Conservation (phyloP, 2,797 vertebrate species). For the Scyliorhinus canicula region DNA sequence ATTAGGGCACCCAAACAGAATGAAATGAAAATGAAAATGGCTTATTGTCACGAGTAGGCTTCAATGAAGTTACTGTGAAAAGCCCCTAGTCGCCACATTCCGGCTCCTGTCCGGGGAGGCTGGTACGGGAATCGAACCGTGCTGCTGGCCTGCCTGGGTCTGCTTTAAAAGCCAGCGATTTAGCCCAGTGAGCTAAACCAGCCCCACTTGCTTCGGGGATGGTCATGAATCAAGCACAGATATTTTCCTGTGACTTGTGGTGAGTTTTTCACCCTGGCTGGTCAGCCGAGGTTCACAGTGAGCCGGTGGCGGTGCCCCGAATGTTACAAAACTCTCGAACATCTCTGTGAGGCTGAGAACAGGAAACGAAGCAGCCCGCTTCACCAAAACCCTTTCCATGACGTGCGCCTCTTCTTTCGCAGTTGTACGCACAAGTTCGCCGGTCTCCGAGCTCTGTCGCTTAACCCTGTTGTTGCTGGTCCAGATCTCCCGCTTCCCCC, state of each 20-base stretch:
- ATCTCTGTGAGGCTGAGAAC: background rate
- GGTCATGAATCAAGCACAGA: background rate
- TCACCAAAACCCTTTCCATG: background rate
- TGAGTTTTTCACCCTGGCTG: background rate
- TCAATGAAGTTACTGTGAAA: too few relatives aligned
- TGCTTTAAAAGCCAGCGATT: too few relatives aligned
- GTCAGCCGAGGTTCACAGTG: too few relatives aligned
- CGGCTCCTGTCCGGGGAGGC: too few relatives aligned
- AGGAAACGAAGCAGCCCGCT: background rate
- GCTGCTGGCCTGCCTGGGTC: too few relatives aligned
- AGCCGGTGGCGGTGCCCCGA: background rate
- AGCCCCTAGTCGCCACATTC: too few relatives aligned
- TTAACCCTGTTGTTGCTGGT: background rate
- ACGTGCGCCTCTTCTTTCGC: background rate
- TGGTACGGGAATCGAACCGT: too few relatives aligned
- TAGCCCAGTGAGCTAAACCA: too few relatives aligned
- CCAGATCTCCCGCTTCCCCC: background rate
- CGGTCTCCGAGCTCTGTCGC: background rate
- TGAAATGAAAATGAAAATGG: too few relatives aligned
- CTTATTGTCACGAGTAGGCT: too few relatives aligned
- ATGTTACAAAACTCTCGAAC: background rate
- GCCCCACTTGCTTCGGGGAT: too few relatives aligned
- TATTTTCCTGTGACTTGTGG: background rate
- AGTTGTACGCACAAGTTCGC: background rate
- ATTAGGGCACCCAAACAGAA: too few relatives aligned